phyloP scores from a whole-genome alignment of 2,113 vertebrate genomes.

The Brachyhypopomus occidentalis region DNA sequence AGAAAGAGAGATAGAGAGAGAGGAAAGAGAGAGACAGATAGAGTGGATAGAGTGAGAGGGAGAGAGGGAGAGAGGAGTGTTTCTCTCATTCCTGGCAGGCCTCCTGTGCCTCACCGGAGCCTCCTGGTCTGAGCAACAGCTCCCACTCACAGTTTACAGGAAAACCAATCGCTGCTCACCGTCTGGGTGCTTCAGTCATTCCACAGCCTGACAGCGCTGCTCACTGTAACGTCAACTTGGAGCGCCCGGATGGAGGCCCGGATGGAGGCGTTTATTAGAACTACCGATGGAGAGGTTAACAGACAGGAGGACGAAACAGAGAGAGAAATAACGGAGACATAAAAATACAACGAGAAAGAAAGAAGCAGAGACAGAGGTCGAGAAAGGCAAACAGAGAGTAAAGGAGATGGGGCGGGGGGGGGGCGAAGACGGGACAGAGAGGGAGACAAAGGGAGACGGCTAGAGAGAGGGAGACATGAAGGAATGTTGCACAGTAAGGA shows the following conservation, averaged over 20 bases:
- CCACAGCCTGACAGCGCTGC: constrained; percentile 57
- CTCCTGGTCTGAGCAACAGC: constrained; percentile 53
- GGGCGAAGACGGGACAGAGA: neutral
- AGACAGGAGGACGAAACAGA: constrained; percentile 11
- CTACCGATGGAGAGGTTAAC: constrained; percentile 39
- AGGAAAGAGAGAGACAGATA: too few relatives aligned
- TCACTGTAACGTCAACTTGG: constrained; percentile 57
- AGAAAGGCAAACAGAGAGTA: neutral
- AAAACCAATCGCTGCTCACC: constrained; percentile 55
- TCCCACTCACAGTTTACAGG: constrained; percentile 59
- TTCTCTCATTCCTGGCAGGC: constrained; percentile 51
- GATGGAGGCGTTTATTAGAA: constrained; percentile 54
- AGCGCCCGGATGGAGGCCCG: constrained; percentile 49
- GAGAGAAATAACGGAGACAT: neutral
- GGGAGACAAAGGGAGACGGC: neutral
- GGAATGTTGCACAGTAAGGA: neutral
- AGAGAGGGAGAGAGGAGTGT: constrained; percentile 45
- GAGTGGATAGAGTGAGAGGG: neutral
- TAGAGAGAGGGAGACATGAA: neutral
- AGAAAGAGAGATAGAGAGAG: neutral
- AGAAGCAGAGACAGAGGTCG: neutral
- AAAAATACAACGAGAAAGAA: neutral
- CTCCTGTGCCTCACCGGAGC: constrained; percentile 40
- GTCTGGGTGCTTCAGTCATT: constrained; percentile 62
- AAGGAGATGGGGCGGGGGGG: neutral